Evolutionary conservation across 2,113 vertebrate genomes (phyloP).

Genomic region (Hepsetus odoe): DNA sequence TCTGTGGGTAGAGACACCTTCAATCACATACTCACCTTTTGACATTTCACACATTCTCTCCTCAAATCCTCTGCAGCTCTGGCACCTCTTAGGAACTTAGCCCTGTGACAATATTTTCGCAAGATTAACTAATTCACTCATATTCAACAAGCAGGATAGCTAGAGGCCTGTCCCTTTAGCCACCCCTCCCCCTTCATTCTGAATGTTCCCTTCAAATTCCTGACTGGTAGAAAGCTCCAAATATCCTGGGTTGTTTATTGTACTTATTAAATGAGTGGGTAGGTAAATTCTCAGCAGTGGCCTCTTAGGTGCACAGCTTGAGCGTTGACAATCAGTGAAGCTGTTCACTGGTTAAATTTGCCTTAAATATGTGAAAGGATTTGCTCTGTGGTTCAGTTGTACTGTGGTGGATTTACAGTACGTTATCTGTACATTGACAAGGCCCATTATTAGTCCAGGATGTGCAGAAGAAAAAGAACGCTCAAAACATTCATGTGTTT

Average conservation of each 20-base stretch:
- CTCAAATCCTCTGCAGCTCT: conserved; percentile 72
- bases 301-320: conserved; percentile 52
- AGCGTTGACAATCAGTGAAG: conserved; percentile 48
- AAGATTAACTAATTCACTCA: conserved; percentile 79
- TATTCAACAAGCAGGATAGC: conserved; percentile 77
- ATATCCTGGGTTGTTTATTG: conserved; percentile 70
- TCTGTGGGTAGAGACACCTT: conserved; percentile 67
- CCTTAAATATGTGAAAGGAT: not conserved
- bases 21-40: conserved; percentile 68
- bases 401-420: not conserved
- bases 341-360: conserved; percentile 18
- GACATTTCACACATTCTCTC: conserved; percentile 80
- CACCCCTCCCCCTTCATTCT: conserved; percentile 12
- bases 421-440: not conserved
- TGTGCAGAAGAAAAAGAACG: not conserved
- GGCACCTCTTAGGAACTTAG: conserved; percentile 85
- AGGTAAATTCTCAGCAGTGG: conserved; percentile 64
- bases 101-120: conserved; percentile 86
- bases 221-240: conserved; percentile 68
- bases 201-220: conserved; percentile 42
- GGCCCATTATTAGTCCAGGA: not conserved
- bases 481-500: not conserved
- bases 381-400: not conserved
- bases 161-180: conserved; percentile 73
- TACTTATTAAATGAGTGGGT: conserved; percentile 71